These are phyloP conservation scores for Agrotis segetum DNA, from an alignment of 2,888 invertebrate species.

Conservation along the genomic window DNA sequence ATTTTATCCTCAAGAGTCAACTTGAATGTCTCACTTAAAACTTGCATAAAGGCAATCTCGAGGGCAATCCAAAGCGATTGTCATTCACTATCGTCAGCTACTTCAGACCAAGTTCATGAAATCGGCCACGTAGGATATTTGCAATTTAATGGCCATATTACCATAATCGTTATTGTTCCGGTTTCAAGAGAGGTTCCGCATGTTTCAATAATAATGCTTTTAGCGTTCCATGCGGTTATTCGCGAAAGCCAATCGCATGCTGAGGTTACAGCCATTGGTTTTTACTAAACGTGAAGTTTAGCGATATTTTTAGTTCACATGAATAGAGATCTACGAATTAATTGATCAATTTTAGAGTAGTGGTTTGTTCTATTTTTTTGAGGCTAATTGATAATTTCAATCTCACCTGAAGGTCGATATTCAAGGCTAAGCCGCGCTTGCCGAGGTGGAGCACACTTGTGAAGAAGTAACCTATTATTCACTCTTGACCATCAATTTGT, in stretches of 20 bases:
- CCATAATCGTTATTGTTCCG: conserved; percentile 84
- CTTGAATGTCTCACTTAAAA: conserved; percentile 14
- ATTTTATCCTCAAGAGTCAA: neutral
- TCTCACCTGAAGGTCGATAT: too few relatives aligned
- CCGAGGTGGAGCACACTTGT: too few relatives aligned
- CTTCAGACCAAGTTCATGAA: conserved; percentile 69
- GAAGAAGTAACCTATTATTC: too few relatives aligned
- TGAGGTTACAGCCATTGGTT: conserved; percentile 9
- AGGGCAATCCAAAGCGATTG: conserved; percentile 27
- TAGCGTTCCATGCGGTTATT: conserved; percentile 32
- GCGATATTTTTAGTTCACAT: conserved; percentile 42
- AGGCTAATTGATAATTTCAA: too few relatives aligned
- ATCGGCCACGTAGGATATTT: conserved; percentile 77
- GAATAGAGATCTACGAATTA: too few relatives aligned
- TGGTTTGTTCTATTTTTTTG: conserved; percentile 18
- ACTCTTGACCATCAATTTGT: too few relatives aligned
- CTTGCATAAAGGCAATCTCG: conserved; percentile 37
- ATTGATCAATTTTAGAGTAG: conserved; percentile 35
- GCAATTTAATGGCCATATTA: conserved; percentile 85
- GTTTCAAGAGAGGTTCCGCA: conserved; percentile 58
- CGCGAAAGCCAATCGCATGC: conserved; percentile 28
- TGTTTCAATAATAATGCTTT: conserved; percentile 64
- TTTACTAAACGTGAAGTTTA: conserved; percentile 28
- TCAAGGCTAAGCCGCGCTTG: too few relatives aligned
- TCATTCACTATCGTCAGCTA: conserved; percentile 21